Conservation (phyloP, 2,797 vertebrate species). For the Pitangus sulphuratus region DNA sequence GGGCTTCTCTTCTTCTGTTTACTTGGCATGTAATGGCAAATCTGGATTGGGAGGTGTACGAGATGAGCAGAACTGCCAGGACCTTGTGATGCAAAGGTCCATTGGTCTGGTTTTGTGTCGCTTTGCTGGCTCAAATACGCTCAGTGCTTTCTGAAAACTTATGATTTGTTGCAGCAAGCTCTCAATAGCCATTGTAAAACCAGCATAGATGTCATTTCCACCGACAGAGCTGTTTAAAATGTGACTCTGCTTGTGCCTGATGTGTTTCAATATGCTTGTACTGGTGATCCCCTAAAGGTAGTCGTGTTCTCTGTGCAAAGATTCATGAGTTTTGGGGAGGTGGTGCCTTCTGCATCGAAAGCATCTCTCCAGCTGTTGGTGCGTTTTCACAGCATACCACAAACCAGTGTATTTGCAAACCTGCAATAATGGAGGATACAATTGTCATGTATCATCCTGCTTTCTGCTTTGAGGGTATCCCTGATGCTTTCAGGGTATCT, state of each 20-base stretch:
- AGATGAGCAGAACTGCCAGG: neutral
- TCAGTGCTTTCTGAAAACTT: neutral
- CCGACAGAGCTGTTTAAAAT: neutral
- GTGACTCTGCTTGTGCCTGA: neutral
- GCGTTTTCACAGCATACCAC: neutral
- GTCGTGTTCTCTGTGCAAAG: neutral
- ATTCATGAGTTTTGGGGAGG: fast-evolving
- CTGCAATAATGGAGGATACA: fast-evolving
- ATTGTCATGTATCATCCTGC: neutral
- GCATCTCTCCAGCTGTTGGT: neutral
- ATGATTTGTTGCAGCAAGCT: neutral
- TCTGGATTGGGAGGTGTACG: neutral
- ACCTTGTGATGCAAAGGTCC: neutral
- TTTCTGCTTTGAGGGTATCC: neutral
- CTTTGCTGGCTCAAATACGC: neutral
- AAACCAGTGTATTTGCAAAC: neutral
- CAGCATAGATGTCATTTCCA: neutral
- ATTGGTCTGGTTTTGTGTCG: neutral
- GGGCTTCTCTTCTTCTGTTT: neutral
- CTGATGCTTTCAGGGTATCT: neutral
- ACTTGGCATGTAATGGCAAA: neutral
- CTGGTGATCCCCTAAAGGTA: neutral
- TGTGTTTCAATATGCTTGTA: fast-evolving
- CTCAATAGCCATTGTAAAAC: neutral
- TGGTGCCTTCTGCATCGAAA: neutral